Evolutionary conservation across 23 tunicate species (phyloP), one percentile per base, ranked within the genome.

Genomic region (Pegea sp.): DNA sequence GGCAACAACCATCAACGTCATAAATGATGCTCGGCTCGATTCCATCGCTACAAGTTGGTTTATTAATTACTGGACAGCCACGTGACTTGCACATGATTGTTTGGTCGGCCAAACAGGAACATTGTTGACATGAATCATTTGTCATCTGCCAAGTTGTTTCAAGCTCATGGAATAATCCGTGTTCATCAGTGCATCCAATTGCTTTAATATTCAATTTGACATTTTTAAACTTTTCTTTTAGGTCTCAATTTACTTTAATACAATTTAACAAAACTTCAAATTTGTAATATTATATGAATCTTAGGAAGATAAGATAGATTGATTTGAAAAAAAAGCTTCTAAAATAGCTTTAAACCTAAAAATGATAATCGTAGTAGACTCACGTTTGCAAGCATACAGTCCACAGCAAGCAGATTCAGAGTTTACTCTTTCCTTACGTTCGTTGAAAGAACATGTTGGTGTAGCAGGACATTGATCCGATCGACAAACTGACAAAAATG

Each of bases 1-100:
- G 64, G 52, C 98, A 89, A 49, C 98, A 89, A 33, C 90, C 98
- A 20, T 61, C 63, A 4, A 70, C 44, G 42, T 77, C 91, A 33
- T 64, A 61, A 6, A 84, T 73, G 22, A 78, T 63, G 16, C 74
- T 70, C 0, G 95, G 95, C 55, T 84, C 84, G 22, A 44, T 61
- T 4, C 84, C 95, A 27, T 71, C 75, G 2, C 58, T 44, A 38
- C 95, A 84, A 18, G 29, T 56, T 29, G 76, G 84, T 54, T 67
- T 66, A 4, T 18, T 44, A 4, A 26, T 50, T 13, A 43, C 64
- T 3, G 74, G 42, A 32, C 95, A 84, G 24, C 52, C 42, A 48
- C 58, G 64, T n/a, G 95, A 72, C 30, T 49, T 57, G 70, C 95
- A 84, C 59, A 74, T 60, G 34, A 70, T 26, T 55, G 68, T 71